Percentiles rank a stretch among this genome's conserved stretches.
Conservation (phyloP, 2,888 invertebrate species). For the Caradrina kadenii region DNA sequence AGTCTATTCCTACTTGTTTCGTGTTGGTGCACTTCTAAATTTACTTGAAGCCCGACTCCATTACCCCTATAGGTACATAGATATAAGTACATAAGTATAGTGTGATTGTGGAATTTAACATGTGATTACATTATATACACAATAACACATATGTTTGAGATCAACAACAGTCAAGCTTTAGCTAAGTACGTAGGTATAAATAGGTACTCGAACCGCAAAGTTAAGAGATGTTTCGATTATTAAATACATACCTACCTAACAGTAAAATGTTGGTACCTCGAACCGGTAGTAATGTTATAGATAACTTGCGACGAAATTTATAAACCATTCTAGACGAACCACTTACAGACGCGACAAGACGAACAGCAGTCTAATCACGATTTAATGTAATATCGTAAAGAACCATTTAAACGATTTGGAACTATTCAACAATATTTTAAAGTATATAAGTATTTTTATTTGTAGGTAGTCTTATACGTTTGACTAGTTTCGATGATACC, state of each 20-base stretch:
- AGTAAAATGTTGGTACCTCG: constrained; percentile 52
- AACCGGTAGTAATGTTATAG: constrained; percentile 48
- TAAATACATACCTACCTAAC: constrained; percentile 58
- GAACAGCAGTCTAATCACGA: constrained; percentile 65
- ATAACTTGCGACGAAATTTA: constrained; percentile 44
- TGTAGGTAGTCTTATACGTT: constrained; percentile 68
- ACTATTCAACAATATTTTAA: constrained; percentile 68
- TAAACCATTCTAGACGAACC: constrained; percentile 54
- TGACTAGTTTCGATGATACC: constrained; percentile 81
- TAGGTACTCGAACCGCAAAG: constrained; percentile 69
- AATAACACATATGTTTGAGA: constrained; percentile 87
- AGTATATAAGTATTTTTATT: constrained; percentile 59
- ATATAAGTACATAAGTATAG: constrained; percentile 73
- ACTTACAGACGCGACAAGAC: constrained; percentile 50
- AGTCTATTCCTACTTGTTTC: constrained; percentile 85
- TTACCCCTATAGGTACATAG: constrained; percentile 79
- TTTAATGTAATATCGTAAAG: constrained; percentile 57
- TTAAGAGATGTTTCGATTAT: constrained; percentile 62
- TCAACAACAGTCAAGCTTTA: constrained; percentile 89
- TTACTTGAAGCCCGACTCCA: constrained; percentile 83
- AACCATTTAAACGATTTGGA: constrained; percentile 63
- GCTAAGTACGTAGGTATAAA: constrained; percentile 77
- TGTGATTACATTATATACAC: constrained; percentile 90
- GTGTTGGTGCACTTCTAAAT: constrained; percentile 88
- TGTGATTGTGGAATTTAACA: constrained; percentile 88